Conservation (phyloP, 2,888 invertebrate species). For the Caenorhabditis drosophilae region DNA sequence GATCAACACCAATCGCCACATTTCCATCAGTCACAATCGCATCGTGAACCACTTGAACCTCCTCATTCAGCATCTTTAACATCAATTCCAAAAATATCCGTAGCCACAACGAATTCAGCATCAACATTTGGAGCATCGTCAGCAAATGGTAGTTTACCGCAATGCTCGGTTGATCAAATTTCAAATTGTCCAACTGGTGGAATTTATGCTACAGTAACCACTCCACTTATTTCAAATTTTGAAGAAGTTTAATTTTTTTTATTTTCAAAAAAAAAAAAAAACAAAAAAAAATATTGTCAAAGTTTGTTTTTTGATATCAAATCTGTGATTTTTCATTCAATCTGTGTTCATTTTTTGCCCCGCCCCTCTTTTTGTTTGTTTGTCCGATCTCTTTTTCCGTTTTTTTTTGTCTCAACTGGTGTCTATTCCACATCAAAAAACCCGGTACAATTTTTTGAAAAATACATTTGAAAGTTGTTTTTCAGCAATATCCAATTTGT, state of each 20-base stretch:
- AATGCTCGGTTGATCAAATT: constrained; percentile 27
- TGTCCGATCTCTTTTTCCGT: constrained; percentile 1
- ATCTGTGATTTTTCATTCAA: neutral
- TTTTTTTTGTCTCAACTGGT: too few relatives aligned
- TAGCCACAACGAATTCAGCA: constrained; percentile 19
- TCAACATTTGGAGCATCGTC: constrained; percentile 20
- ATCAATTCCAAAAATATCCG: constrained; percentile 40
- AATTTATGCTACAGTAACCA: constrained; percentile 39
- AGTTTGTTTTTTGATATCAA: neutral
- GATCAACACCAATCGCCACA: constrained; percentile 23
- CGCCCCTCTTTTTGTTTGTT: neutral
- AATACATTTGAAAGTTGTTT: too few relatives aligned
- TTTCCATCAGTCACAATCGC: constrained; percentile 34
- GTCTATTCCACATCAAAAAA: too few relatives aligned
- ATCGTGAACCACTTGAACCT: constrained; percentile 40
- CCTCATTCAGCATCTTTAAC: neutral
- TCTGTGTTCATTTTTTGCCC: constrained; percentile 1
- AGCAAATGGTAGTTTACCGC: constrained; percentile 21
- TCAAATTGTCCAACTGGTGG: constrained; percentile 30
- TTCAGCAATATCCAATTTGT: too few relatives aligned
- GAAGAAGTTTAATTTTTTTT: constrained; percentile 38
- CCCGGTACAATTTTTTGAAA: too few relatives aligned
- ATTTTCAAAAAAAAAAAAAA: too few relatives aligned
- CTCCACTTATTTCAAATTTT: constrained; percentile 50
- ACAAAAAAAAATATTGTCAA: too few relatives aligned